Evolutionary conservation across 2,113 vertebrate species (phyloP).

Genomic region (Corynorhinus townsendii): DNA sequence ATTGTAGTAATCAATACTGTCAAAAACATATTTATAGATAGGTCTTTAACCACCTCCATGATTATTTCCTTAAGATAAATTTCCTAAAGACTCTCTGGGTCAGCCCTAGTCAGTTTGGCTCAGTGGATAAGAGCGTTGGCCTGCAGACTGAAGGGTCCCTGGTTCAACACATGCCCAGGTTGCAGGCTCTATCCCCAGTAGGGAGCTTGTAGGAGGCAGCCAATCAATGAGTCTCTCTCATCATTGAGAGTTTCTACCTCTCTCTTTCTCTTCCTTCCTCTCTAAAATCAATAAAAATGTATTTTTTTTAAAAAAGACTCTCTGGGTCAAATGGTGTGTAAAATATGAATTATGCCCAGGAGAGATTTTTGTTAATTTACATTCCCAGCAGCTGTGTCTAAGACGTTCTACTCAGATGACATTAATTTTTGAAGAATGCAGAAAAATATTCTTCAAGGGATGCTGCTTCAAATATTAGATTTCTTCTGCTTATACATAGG

Average conservation of each 20-base stretch:
- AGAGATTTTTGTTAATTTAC: not conserved
- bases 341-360: not conserved
- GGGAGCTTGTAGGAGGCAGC: no score
- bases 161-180: no score
- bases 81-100: not conserved
- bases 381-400: not conserved
- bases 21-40: not conserved
- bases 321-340: not conserved
- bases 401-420: not conserved
- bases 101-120: not conserved
- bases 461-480: not conserved
- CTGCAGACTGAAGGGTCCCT: no score
- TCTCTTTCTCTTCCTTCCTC: no score
- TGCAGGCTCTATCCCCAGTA: no score
- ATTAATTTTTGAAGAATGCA: slow-evolving; percentile 23
- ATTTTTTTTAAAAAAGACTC: not conserved
- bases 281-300: no score
- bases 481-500: not conserved
- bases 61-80: slow-evolving; percentile 40
- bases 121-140: no score
- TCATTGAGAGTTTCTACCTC: no score
- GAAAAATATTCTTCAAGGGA: not conserved
- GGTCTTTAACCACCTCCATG: slow-evolving; percentile 4
- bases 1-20: not conserved
- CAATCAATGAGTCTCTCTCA: no score